Evolutionary conservation across 1,140 invertebrate genomes (phyloP), one percentile per base, ranked within the genome.

Genomic region (Mycetomoellerius zeteki): DNA sequence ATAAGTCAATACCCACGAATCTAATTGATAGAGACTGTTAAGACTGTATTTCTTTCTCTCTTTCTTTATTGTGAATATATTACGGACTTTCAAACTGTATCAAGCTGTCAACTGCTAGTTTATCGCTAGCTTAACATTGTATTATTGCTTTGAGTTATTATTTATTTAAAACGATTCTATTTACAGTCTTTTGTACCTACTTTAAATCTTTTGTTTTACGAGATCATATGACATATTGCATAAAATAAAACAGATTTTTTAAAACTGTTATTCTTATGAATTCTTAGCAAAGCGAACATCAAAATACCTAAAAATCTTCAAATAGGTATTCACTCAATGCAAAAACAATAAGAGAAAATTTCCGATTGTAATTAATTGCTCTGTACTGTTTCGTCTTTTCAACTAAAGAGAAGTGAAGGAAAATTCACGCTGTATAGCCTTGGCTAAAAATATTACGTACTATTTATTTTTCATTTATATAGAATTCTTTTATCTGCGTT

Each of bases 1-100:
- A 77, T 47, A 58, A 73, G 21, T 37, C 47, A 58, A 14, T 78
- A 77, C 33, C 56, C 27, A 85, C 67, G 62, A 75, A 85, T 90
- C 73, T 87, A 89, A 89, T 87, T 87, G 88, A 24, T 56, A n/a
- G n/a, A n/a, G n/a, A n/a, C n/a, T n/a, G 21, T 64, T 89, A 78
- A 86, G 62, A 77, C 30, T n/a, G n/a, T n/a, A 47, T 60, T 14
- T 14, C 6, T 30, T 27, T 27, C 21, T 62, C 21, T 43, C 19
- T 21, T 19, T 24, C 7, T 37, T n/a, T 60, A 3, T 43, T 12
- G 10, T 19, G 14, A 14, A 12, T 37, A 10, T 60, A 19, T 43
- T 10, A 77, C 16, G 6, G 27, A 64, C 12, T 77, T 1, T 47
- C 37, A 67, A 65, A 37, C 16, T 50, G 2, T 8, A 47, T 10